Evolutionary conservation across 2,797 vertebrate genomes (phyloP).

Genomic region (Hydrocynus forskahlii): DNA sequence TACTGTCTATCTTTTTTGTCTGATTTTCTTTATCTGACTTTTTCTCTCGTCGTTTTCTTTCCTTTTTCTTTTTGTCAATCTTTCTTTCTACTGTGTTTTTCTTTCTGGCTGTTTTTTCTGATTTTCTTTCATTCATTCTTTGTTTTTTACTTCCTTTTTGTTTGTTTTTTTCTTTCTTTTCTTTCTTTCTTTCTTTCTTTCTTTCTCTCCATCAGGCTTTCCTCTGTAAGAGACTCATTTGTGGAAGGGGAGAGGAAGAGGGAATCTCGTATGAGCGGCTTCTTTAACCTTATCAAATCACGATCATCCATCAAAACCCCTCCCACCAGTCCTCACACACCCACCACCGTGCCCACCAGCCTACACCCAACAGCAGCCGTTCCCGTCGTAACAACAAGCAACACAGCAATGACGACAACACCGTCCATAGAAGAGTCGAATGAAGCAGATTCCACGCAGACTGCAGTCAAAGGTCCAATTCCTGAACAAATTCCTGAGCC

Average conservation of each 20-base stretch:
- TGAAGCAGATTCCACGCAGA: conserved; percentile 63
- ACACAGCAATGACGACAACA: conserved; percentile 39
- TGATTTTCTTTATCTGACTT: too few relatives aligned
- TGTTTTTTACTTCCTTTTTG: background rate
- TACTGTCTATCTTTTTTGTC: too few relatives aligned
- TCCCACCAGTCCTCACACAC: conserved; percentile 47
- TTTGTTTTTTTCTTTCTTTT: background rate
- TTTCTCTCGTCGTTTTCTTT: too few relatives aligned
- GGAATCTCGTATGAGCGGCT: conserved; percentile 89
- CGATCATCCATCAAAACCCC: conserved; percentile 75
- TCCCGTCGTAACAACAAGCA: conserved; percentile 46
- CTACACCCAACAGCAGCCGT: conserved; percentile 29
- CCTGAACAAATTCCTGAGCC: conserved; percentile 65
- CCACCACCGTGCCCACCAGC: conserved; percentile 47
- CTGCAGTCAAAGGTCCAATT: conserved; percentile 57
- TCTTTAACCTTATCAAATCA: conserved; percentile 92
- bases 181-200: background rate
- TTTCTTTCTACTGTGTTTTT: background rate
- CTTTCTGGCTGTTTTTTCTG: background rate
- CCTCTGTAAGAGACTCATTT: conserved; percentile 41
- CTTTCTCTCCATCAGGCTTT: background rate
- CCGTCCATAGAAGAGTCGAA: conserved; percentile 64
- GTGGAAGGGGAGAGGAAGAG: conserved; percentile 83
- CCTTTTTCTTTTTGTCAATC: too few relatives aligned
- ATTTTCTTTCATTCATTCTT: background rate